Evolutionary conservation across 1,140 invertebrate genomes (phyloP), one percentile per base, ranked within the genome.

Genomic region (Trinorchestia longiramus): DNA sequence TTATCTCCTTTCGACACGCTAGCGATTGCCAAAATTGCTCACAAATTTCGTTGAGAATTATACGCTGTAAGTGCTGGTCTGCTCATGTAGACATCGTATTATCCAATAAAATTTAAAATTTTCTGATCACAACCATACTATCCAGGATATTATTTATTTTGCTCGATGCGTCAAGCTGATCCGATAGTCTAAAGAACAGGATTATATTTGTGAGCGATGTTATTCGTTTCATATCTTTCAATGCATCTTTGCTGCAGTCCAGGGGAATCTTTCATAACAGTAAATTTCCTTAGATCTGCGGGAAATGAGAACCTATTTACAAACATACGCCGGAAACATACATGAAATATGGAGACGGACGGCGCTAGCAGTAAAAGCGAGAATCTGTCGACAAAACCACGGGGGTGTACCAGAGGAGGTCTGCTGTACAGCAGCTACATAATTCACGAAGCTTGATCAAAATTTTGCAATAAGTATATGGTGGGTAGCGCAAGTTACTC

Each of bases 241-340:
- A 91, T 91, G 88, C 88, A 91, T 43, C 43, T 91, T 28, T 91
- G 43, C 41, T 91, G 88, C 88, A 43, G 41, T 91, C 15, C 88
- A 42, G 88, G 8, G 62, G 62, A 17, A 43, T 36, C 88, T 91
- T 91, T 91, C 6, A 91, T 91, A 43, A 8, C 88, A 91, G 88
- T 91, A 91, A 91, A 91, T 91, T 91, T 91, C 41, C 88, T 42
- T 28, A 44, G 41, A 42, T 91, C 88, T 91, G 11, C 88, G 43
- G 88, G 88, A 91, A 91, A 91, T 91, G 88, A 91, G 88, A 91
- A 42, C 41, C 88, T 42, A 91, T 91, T 91, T 43, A 44, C 88
- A 91, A 91, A 91, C 88, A 91, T 91, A 42, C 43, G 41, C 88
- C 88, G 88, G 88, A 91, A 91, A 44, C 41, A 11, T 15, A 15